Conservation (phyloP, 2,113 vertebrate genomes). For the Gambusia holbrooki region DNA sequence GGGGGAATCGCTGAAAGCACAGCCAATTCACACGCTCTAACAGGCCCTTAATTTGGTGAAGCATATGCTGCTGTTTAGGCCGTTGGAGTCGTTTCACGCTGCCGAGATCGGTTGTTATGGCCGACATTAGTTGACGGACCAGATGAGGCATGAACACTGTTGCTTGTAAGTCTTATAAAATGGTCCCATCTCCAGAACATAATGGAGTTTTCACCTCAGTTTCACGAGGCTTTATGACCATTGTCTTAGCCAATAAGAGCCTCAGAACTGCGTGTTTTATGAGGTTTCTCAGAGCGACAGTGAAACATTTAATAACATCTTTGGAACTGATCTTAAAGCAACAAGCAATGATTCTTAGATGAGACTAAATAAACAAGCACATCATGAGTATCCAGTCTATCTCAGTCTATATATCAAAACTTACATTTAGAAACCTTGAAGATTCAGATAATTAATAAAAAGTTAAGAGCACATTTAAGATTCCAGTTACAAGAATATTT, state of each 20-base stretch:
- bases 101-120: constrained; percentile 49
- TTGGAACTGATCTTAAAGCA: neutral
- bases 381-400: neutral
- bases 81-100: constrained; percentile 55
- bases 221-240: neutral
- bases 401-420: neutral
- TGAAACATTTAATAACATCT: neutral
- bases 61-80: constrained; percentile 68
- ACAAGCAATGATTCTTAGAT: neutral
- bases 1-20: constrained; percentile 51
- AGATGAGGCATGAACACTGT: constrained; percentile 42
- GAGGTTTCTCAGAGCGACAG: neutral
- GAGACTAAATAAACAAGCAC: neutral
- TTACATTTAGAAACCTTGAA: neutral
- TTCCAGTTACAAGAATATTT: too few species aligned
- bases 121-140: constrained; percentile 47
- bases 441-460: neutral
- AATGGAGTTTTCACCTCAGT: neutral
- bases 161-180: constrained; percentile 19
- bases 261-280: neutral
- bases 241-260: neutral
- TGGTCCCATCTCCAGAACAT: constrained; percentile 1
- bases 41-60: constrained; percentile 66
- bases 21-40: constrained; percentile 62
- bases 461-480: neutral